Evolutionary conservation across 2,113 vertebrate genomes (phyloP).

Genomic region (Hippocampus zosterae): DNA sequence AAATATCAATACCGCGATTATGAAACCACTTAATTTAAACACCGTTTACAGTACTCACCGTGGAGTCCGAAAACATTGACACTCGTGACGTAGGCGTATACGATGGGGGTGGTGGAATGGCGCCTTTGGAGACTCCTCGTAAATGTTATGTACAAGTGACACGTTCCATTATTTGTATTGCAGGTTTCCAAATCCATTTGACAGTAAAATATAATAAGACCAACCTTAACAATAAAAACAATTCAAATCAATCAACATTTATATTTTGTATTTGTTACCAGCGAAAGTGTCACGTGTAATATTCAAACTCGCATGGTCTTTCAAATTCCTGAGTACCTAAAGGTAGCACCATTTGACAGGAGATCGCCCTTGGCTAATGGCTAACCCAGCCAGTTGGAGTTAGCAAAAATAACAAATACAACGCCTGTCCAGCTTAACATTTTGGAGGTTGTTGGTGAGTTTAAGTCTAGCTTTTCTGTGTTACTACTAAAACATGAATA

Average conservation of each 20-base stretch:
- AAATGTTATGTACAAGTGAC: fast-evolving
- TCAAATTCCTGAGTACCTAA: constrained; percentile 21
- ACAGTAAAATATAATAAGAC: neutral
- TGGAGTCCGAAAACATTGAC: neutral
- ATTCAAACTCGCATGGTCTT: fast-evolving
- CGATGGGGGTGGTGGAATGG: constrained; percentile 4
- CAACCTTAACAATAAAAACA: neutral
- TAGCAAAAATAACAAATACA: constrained; percentile 4
- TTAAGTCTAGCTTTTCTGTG: neutral
- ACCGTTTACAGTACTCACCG: neutral
- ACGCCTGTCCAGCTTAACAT: neutral
- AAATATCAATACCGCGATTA: too few species aligned
- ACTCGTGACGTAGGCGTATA: constrained; percentile 18
- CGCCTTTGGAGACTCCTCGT: constrained; percentile 20
- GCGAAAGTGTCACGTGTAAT: neutral
- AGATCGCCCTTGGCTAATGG: constrained; percentile 40
- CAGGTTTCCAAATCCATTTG: neutral
- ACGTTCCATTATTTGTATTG: neutral
- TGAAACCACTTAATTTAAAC: neutral
- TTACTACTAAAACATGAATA: neutral
- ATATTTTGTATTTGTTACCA: neutral
- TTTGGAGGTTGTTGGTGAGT: constrained; percentile 42
- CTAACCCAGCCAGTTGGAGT: constrained; percentile 25
- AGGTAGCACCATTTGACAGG: constrained; percentile 25
- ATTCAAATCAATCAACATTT: neutral